Percentiles rank a stretch among this genome's conserved stretches.
Evolutionary conservation across 2,113 vertebrate genomes (phyloP).

Genomic region (Actenoides lindsayi): DNA sequence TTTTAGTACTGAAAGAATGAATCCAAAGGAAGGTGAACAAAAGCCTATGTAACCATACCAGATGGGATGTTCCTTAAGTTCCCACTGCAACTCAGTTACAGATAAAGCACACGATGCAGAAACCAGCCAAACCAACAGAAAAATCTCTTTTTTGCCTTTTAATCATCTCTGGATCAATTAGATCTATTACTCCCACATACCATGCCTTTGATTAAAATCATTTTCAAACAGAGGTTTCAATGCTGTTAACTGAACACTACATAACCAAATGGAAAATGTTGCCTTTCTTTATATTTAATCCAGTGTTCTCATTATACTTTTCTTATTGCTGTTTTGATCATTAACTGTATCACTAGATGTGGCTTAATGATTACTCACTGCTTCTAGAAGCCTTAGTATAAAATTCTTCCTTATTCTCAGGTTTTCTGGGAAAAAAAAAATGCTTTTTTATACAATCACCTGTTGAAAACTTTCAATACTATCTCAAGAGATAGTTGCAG

Average conservation of each 20-base stretch:
- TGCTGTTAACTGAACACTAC: neutral
- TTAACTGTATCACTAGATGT: constrained; percentile 50
- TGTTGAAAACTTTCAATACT: neutral
- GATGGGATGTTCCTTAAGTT: neutral
- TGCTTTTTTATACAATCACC: neutral
- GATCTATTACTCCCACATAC: neutral
- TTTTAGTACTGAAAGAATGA: neutral
- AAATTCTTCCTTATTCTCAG: neutral
- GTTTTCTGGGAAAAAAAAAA: neutral
- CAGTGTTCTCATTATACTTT: constrained; percentile 27
- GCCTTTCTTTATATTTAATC: constrained; percentile 31
- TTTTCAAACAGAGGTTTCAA: constrained; percentile 17
- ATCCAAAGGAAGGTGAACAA: neutral
- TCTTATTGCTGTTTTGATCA: constrained; percentile 50
- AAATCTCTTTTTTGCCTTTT: neutral
- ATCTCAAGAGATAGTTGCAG: neutral
- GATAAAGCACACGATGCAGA: neutral
- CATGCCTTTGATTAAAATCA: neutral
- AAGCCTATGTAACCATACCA: neutral
- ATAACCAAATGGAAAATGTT: neutral
- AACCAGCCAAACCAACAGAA: neutral
- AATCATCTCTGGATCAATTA: neutral
- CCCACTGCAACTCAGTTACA: neutral
- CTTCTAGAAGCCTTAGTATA: neutral
- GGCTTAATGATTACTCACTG: constrained; percentile 49